These are phyloP conservation scores for Sebastiscus tertius DNA, from an alignment of 2,797 vertebrate species.

Conservation along the genomic window DNA sequence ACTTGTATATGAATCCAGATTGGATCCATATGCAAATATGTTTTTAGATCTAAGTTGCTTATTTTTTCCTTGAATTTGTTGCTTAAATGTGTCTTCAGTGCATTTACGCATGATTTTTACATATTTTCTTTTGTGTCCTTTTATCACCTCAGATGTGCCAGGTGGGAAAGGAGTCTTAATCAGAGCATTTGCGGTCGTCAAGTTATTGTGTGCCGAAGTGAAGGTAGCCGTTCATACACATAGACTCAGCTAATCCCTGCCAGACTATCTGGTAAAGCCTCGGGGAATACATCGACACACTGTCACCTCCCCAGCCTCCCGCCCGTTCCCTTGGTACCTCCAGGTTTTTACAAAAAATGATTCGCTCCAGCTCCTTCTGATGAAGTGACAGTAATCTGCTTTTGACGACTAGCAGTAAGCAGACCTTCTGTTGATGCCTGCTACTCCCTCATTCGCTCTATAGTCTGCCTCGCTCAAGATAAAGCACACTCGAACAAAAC, in stretches of 20 bases:
- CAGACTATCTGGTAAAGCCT: slow-evolving; percentile 56
- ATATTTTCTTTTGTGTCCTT: background rate
- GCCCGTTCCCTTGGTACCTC: slow-evolving; percentile 44
- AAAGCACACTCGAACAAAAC: slow-evolving; percentile 50
- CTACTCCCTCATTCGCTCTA: slow-evolving; percentile 38
- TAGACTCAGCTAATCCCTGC: slow-evolving; percentile 50
- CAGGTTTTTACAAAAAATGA: slow-evolving; percentile 61
- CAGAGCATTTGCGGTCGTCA: slow-evolving; percentile 21
- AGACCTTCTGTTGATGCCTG: slow-evolving; percentile 49
- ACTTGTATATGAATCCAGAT: background rate
- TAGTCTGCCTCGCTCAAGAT: slow-evolving; percentile 29
- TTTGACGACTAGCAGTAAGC: slow-evolving; percentile 52
- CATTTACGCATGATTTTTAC: background rate
- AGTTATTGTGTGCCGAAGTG: slow-evolving; percentile 33
- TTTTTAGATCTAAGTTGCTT: background rate
- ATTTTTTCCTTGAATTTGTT: too few species aligned
- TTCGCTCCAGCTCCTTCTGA: slow-evolving; percentile 69
- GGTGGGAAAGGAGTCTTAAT: slow-evolving; percentile 6
- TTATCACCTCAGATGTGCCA: background rate
- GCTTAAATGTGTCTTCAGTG: background rate
- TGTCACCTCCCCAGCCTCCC: slow-evolving; percentile 55
- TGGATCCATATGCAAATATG: background rate
- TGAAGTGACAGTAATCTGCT: slow-evolving; percentile 70
- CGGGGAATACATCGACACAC: slow-evolving; percentile 56
- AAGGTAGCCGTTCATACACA: slow-evolving; percentile 36